phyloP scores from a whole-genome alignment of 2,888 invertebrate species.

The Teleogryllus oceanicus region DNA sequence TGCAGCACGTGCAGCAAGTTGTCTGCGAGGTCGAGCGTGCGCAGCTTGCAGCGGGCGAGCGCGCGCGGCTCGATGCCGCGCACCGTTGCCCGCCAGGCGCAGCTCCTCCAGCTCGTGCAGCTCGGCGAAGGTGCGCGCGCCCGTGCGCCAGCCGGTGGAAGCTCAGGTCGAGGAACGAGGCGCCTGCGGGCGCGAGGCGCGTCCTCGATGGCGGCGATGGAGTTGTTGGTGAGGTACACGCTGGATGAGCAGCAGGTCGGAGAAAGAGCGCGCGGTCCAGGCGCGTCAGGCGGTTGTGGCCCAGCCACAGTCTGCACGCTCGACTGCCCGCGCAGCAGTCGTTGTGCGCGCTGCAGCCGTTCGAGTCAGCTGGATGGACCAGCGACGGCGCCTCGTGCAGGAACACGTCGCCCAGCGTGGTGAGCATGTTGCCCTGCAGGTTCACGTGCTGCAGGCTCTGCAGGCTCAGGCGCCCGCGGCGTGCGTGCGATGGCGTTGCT shows the following conservation, averaged over 20 bases:
- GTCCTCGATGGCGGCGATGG: constrained; percentile 75
- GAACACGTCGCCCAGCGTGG: constrained; percentile 75
- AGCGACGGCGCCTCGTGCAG: constrained; percentile 63
- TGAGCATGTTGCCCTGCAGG: constrained; percentile 76
- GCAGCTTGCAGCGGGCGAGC: constrained; percentile 67
- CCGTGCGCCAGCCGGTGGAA: constrained; percentile 67
- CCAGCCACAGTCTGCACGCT: constrained; percentile 86
- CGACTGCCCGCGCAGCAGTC: constrained; percentile 72
- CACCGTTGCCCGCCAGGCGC: constrained; percentile 70
- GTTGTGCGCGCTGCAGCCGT: constrained; percentile 70
- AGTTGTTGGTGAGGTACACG: constrained; percentile 81
- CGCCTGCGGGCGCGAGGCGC: constrained; percentile 67
- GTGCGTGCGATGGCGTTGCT: constrained; percentile 75
- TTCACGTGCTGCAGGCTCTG: constrained; percentile 81
- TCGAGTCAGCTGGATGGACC: constrained; percentile 73
- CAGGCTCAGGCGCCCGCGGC: constrained; percentile 78
- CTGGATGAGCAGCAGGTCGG: constrained; percentile 72
- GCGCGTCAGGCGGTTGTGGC: constrained; percentile 71
- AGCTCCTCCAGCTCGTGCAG: constrained; percentile 76
- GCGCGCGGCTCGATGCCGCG: constrained; percentile 67
- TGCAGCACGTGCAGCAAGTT: constrained; percentile 72
- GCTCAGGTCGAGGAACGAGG: constrained; percentile 73
- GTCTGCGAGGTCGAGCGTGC: constrained; percentile 73
- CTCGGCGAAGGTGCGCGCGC: constrained; percentile 70
- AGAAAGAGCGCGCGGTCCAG: constrained; percentile 75